phyloP scores from a whole-genome alignment of 2,888 invertebrate species.

The Leptothorax acervorum region DNA sequence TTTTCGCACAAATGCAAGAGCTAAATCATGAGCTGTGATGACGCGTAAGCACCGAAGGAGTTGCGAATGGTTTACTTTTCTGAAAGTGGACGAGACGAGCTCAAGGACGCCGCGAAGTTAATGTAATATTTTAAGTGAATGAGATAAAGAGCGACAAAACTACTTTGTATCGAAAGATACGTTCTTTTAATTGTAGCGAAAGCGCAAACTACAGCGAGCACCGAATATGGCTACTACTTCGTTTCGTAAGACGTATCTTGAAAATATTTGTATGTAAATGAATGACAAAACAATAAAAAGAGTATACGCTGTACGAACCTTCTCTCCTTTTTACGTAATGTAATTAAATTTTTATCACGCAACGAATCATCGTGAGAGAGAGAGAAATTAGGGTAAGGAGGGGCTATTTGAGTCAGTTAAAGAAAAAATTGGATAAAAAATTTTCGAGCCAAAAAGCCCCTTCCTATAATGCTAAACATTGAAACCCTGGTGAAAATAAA shows the following conservation, averaged over 20 bases:
- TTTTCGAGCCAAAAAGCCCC: no score
- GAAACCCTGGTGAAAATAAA: no score
- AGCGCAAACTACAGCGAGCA: constrained; percentile 65
- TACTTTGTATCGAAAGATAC: constrained; percentile 72
- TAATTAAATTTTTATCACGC: not conserved
- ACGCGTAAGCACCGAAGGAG: constrained; percentile 12
- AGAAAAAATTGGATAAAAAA: no score
- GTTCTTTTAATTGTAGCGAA: constrained; percentile 55
- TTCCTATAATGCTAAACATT: no score
- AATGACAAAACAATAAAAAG: constrained; percentile 82
- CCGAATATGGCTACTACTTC: constrained; percentile 75
- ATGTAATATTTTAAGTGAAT: constrained; percentile 75
- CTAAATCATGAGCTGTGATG: not conserved
- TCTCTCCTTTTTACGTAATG: not conserved
- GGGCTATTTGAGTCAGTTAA: no score
- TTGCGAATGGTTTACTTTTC: constrained; percentile 29
- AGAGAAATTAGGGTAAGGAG: not conserved
- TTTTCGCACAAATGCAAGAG: not conserved
- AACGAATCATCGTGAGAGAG: not conserved
- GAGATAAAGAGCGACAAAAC: constrained; percentile 57
- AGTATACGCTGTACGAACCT: constrained; percentile 70
- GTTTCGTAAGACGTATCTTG: constrained; percentile 82
- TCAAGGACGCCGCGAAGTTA: constrained; percentile 77
- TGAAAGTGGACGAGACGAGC: constrained; percentile 62
- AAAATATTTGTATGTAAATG: constrained; percentile 85